These are phyloP conservation scores for Pithys albifrons DNA, from an alignment of 2,113 vertebrate genomes.

Conservation along the genomic window DNA sequence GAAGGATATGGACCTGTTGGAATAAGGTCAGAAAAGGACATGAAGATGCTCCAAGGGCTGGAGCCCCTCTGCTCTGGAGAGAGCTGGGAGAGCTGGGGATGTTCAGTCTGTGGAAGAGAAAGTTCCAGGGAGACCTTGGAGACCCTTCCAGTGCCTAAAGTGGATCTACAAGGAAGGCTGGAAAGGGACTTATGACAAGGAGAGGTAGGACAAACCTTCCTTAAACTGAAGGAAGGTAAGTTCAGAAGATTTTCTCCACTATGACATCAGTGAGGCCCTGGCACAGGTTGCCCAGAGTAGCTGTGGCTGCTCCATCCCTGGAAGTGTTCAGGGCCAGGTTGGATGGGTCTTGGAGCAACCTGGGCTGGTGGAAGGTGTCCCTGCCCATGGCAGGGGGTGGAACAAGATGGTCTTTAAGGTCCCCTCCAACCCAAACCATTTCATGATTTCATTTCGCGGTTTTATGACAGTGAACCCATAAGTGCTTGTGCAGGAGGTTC, in stretches of 20 bases:
- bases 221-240: background rate
- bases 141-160: background rate
- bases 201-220: background rate
- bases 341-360: fast-evolving
- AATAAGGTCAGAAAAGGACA: background rate
- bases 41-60: background rate
- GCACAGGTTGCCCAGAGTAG: fast-evolving
- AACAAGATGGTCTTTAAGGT: background rate
- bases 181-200: background rate
- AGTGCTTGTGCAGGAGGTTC: background rate
- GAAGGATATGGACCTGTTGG: background rate
- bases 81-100: background rate
- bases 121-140: fast-evolving
- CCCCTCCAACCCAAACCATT: background rate
- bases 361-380: background rate
- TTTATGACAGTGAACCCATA: background rate
- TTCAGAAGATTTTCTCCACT: background rate
- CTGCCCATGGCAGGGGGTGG: background rate
- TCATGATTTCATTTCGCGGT: background rate
- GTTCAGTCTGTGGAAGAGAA: background rate
- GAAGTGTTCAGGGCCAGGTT: background rate
- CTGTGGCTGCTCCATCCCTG: background rate
- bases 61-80: background rate
- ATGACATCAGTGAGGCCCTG: fast-evolving
- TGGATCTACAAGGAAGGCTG: background rate